Base-by-base conservation (phyloP, 2,113 vertebrate species). In the Chaetodon auriga region DNA sequence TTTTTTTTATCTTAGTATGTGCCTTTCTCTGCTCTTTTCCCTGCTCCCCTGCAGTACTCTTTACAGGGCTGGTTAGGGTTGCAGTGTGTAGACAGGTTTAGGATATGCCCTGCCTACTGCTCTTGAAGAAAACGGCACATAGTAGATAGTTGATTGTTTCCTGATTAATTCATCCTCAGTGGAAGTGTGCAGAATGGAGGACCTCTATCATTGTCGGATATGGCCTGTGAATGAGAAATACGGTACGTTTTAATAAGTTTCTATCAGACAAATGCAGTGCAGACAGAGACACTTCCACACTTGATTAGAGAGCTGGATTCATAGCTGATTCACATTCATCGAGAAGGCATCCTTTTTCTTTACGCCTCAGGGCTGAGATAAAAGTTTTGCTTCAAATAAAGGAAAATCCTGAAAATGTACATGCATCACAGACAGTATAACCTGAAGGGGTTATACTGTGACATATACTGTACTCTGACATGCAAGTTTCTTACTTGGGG, bases 131-230 rank as follows among this genome's bases (percentile, higher is more conserved):
- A 63, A 72, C 5, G 53, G 45, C 61, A 62, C 68, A 69, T 60
- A 15, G 19, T 12, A 78, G 84, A 82, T 79, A 78, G 62, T 65
- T 18, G 84, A 82, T 79, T 79, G 84, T 75, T 70, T 72, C 51
- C 70, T 82, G 77, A 83, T 87, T 79, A 83, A 79, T 75, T 74
- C 60, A 30, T 80, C 60, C 51, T 53, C 9, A 53, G 23, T 48
- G 65, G 25, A 75, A 75, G 80, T 70, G 57, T 46, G 45, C 64
- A 21, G 57, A 83, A 80, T 60, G 43, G 70, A 72, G 55, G 38
- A 41, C 68, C 53, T 76, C 60, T 76, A 16, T 71, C 72, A 65
- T 23, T 77, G 65, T 65, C 16, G 6, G 45, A 72, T 81, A 60
- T 65, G 58, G 41, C 45, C 43, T 45, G 15, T 57, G 76, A 87